Conservation (phyloP, 2,888 invertebrate species). For the Drosophila mulleri region DNA sequence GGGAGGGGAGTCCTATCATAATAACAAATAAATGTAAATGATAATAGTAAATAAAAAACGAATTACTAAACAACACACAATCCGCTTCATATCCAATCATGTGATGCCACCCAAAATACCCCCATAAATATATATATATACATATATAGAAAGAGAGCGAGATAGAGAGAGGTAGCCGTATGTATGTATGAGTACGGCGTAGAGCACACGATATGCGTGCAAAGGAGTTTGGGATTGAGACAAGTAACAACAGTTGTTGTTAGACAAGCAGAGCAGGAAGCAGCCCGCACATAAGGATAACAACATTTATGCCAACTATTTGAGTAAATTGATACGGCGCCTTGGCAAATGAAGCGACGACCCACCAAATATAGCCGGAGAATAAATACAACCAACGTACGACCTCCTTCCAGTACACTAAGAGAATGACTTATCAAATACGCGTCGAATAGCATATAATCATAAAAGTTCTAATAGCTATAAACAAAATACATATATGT, state of each 20-base stretch:
- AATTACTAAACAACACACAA: constrained; percentile 77
- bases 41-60: constrained; percentile 80
- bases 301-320: constrained; percentile 51
- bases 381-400: constrained; percentile 3
- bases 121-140: neutral
- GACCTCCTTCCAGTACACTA: constrained; percentile 22
- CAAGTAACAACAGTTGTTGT: constrained; percentile 54
- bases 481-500: neutral
- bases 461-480: neutral
- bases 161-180: neutral
- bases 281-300: constrained; percentile 36
- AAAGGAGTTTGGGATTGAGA: constrained; percentile 35
- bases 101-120: constrained; percentile 8
- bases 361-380: constrained; percentile 19
- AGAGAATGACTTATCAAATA: neutral
- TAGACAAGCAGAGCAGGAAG: constrained; percentile 54
- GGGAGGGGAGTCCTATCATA: constrained; percentile 57
- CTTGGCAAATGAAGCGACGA: constrained; percentile 62
- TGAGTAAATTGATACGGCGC: constrained; percentile 76
- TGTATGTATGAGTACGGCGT: neutral
- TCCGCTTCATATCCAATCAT: constrained; percentile 60
- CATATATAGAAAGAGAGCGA: no score
- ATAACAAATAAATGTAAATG: constrained; percentile 80
- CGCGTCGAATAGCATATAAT: neutral
- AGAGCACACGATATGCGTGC: constrained; percentile 47